Evolutionary conservation across 1,140 invertebrate genomes (phyloP).

Genomic region (Hypsibius dujardini): DNA sequence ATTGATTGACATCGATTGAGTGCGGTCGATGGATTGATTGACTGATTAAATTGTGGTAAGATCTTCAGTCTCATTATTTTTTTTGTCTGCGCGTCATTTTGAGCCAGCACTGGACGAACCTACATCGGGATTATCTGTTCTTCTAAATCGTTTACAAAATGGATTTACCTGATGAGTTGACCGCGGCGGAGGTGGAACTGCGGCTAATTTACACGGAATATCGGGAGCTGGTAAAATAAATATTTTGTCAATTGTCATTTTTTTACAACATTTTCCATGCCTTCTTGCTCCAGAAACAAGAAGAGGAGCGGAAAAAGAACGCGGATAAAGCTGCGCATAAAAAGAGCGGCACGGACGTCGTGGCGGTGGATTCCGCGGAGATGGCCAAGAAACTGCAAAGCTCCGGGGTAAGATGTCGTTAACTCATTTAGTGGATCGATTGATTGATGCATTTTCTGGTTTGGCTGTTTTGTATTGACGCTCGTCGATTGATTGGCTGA

Average conservation of each 20-base stretch:
- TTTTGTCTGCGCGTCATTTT: no score
- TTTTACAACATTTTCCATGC: neutral
- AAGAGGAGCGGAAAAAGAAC: neutral
- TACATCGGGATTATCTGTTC: no score
- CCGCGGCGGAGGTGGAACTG: neutral
- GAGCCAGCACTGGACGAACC: no score
- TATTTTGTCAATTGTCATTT: neutral
- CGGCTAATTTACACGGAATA: conserved; percentile 12
- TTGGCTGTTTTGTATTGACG: no score
- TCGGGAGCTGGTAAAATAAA: neutral
- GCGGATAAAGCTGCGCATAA: neutral
- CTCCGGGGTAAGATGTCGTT: neutral
- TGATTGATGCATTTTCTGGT: no score
- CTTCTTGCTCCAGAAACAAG: conserved; percentile 12
- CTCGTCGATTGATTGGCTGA: no score
- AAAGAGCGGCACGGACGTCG: neutral
- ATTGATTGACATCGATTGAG: no score
- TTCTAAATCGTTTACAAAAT: no score
- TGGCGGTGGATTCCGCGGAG: neutral
- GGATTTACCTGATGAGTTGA: neutral
- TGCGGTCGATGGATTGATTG: no score
- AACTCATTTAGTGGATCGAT: no score
- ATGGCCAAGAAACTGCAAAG: neutral
- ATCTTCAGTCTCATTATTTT: no score
- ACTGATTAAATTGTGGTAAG: no score